These are phyloP conservation scores for Osmoderma eremita DNA, from an alignment of 2,888 invertebrate species.

Conservation along the genomic window DNA sequence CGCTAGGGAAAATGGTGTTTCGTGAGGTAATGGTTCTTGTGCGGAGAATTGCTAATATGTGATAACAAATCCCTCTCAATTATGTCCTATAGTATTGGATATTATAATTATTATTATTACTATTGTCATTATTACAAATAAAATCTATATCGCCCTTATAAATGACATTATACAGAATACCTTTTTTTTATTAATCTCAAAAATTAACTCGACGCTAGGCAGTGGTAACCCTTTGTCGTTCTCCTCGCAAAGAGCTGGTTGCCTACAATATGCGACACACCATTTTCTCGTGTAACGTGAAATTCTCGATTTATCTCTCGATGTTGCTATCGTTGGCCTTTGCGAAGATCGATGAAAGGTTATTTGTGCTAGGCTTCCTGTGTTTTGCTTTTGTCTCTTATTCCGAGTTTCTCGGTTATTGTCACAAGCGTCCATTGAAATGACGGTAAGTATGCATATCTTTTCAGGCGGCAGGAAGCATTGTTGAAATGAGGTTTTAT, in stretches of 20 bases:
- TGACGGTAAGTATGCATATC: slow-evolving; percentile 20
- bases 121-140: slow-evolving; percentile 32
- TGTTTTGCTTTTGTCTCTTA: slow-evolving; percentile 30
- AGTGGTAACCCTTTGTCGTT: slow-evolving; percentile 54
- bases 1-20: slow-evolving; percentile 55
- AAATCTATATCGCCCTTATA: slow-evolving; percentile 11
- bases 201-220: slow-evolving; percentile 4
- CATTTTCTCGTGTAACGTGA: slow-evolving; percentile 50
- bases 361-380: slow-evolving; percentile 35
- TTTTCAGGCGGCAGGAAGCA: no score
- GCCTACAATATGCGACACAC: slow-evolving; percentile 49
- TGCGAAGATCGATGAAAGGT: slow-evolving; percentile 48
- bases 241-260: slow-evolving; percentile 42
- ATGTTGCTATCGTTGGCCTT: slow-evolving; percentile 40
- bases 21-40: slow-evolving; percentile 48
- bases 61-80: slow-evolving; percentile 33
- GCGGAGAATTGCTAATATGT: slow-evolving; percentile 39
- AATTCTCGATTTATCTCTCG: slow-evolving; percentile 32
- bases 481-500: no score
- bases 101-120: slow-evolving; percentile 40
- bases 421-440: neutral
- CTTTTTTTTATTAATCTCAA: slow-evolving; percentile 10
- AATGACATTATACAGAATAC: neutral
- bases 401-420: neutral
- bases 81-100: slow-evolving; percentile 30